phyloP scores from a whole-genome alignment of 2,888 invertebrate species.

The Meliscaeva auricollis region DNA sequence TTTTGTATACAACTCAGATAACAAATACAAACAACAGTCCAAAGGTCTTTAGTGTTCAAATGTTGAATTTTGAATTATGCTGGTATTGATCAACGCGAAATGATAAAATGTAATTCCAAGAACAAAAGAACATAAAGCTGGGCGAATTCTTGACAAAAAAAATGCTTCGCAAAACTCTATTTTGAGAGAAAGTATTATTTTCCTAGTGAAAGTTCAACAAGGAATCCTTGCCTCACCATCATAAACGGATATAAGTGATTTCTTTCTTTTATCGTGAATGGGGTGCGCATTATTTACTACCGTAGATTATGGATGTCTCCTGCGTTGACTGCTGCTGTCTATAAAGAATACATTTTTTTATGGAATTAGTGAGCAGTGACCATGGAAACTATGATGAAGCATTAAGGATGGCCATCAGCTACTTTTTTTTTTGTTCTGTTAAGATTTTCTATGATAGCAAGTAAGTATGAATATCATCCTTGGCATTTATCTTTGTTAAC shows the following conservation, averaged over 20 bases:
- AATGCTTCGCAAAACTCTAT: not conserved
- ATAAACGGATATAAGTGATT: not conserved
- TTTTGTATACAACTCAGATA: too few relatives aligned
- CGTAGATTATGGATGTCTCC: not conserved
- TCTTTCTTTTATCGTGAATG: not conserved
- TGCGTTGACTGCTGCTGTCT: not conserved
- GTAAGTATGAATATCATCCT: not conserved
- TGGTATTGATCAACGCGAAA: too few relatives aligned
- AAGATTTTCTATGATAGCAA: not conserved
- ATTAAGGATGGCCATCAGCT: not conserved
- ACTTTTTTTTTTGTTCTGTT: not conserved
- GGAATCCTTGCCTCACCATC: not conserved
- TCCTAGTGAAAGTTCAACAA: not conserved
- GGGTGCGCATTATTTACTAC: constrained; percentile 5
- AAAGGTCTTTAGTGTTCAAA: too few relatives aligned
- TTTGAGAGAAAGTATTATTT: not conserved
- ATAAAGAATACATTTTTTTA: not conserved
- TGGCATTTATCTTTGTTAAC: not conserved
- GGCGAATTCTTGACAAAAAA: not conserved
- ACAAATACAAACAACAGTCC: too few relatives aligned
- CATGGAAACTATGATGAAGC: constrained; percentile 6
- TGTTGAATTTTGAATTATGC: too few relatives aligned
- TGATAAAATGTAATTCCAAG: too few relatives aligned
- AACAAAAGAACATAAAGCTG: too few relatives aligned
- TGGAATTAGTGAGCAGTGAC: constrained; percentile 2